Conservation (phyloP, 2,797 vertebrate genomes). For the Emydoidea blandingii region DNA sequence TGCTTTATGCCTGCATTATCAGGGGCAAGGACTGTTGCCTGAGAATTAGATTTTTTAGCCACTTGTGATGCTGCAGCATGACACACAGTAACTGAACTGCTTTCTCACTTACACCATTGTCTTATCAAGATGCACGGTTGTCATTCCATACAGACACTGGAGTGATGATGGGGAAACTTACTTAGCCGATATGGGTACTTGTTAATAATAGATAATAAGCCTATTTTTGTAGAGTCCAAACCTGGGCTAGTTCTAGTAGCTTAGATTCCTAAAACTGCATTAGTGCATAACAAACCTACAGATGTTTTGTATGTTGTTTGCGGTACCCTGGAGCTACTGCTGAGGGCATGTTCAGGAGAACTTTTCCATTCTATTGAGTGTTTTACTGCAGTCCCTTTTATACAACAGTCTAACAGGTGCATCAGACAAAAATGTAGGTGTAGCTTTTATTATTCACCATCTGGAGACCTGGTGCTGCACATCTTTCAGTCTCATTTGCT, state of each 20-base stretch:
- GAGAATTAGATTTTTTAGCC: background rate
- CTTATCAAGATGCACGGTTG: background rate
- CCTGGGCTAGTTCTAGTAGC: conserved; percentile 64
- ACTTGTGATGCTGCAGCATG: background rate
- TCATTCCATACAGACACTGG: background rate
- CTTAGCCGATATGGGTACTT: conserved; percentile 58
- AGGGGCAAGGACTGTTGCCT: background rate
- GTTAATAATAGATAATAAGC: conserved; percentile 54
- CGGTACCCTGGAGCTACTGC: conserved; percentile 4
- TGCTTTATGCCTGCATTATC: background rate
- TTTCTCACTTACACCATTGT: background rate
- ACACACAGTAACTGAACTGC: background rate
- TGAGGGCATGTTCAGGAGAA: conserved; percentile 42
- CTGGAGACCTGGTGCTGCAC: background rate
- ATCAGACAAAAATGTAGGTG: background rate
- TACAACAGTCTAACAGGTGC: background rate
- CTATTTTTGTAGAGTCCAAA: conserved; percentile 65
- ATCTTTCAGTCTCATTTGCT: conserved; percentile 8
- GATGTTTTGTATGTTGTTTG: background rate
- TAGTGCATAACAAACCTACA: conserved; percentile 68
- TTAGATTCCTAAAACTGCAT: conserved; percentile 58
- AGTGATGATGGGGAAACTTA: background rate
- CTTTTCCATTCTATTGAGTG: background rate
- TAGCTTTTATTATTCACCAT: conserved; percentile 32
- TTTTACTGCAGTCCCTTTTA: conserved; percentile 10